Evolutionary conservation across 2,888 invertebrate species (phyloP).

Genomic region (Ariolimax columbianus): DNA sequence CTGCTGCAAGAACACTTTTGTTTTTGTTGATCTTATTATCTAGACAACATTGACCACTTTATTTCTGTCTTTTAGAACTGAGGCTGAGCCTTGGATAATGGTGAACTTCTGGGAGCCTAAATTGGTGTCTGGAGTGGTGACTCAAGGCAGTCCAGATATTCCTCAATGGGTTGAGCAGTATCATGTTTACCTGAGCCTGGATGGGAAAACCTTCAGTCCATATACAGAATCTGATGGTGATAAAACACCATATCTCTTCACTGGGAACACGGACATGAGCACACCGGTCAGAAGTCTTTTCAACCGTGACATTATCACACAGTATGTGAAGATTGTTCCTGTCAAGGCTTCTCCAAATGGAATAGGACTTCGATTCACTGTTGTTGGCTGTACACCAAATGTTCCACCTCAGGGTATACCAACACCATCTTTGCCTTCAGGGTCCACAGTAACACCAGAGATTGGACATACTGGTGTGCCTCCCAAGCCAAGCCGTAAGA

Average conservation of each 20-base stretch:
- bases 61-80: conserved; percentile 11
- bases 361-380: conserved; percentile 63
- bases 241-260: conserved; percentile 59
- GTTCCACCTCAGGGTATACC: conserved; percentile 52
- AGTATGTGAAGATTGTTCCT: conserved; percentile 65
- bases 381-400: conserved; percentile 69
- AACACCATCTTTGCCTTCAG: conserved; percentile 48
- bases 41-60: no score
- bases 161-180: conserved; percentile 64
- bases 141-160: conserved; percentile 63
- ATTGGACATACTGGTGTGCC: conserved; percentile 6
- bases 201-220: conserved; percentile 64
- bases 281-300: conserved; percentile 64
- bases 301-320: conserved; percentile 67
- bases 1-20: neutral
- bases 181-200: conserved; percentile 62
- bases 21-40: neutral
- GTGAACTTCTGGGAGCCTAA: conserved; percentile 65
- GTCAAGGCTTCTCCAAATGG: conserved; percentile 56
- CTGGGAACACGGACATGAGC: conserved; percentile 62
- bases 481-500: neutral
- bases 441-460: conserved; percentile 21
- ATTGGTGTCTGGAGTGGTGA: conserved; percentile 66
- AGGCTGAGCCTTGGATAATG: conserved; percentile 61
- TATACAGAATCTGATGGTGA: conserved; percentile 63